Evolutionary conservation across 2,888 invertebrate species (phyloP), one percentile per base, ranked within the genome.

Genomic region (Tipula vernalis): DNA sequence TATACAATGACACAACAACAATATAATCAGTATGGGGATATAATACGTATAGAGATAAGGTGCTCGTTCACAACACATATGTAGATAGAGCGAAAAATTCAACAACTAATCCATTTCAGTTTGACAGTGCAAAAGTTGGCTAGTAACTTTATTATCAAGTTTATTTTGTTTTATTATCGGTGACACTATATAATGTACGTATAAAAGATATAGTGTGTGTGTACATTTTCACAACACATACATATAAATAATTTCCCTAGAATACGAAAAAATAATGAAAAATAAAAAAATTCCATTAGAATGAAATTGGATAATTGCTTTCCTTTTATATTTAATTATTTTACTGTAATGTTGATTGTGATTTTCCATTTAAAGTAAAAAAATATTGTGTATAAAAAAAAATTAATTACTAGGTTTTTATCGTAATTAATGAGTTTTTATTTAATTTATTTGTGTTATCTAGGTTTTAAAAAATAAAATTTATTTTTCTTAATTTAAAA

Each of bases 261-360:
- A 71, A 51, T 51, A 15, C 4, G 51, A n/a, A 51, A n/a, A 44
- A n/a, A 47, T 47, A 47, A 41, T 41, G 41, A 47, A 47, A 47
- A 47, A 47, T 10, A 47, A 51, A 71, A 71, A 71, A 71, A 71
- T 10, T 71, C 71, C 71, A 71, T 71, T 71, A 71, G 28, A 71
- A 71, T 71, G 71, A 71, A 71, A 71, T 71, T 71, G 71, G 71
- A 71, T 71, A 71, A 71, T 71, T 71, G 71, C 71, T 71, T 71
- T 71, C 28, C 71, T 71, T 71, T 71, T 71, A 28, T 28, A 71
- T 71, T 71, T 71, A 71, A 71, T 71, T 71, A 71, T 71, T 71
- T 71, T 71, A 71, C 71, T 71, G 71, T 71, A 71, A 71, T 71
- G 71, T 71, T 71, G 71, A 71, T 71, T 71, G 71, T 71, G 71